Base-by-base conservation (phyloP, 2,797 vertebrate genomes). In the Arctocebus calabarensis region DNA sequence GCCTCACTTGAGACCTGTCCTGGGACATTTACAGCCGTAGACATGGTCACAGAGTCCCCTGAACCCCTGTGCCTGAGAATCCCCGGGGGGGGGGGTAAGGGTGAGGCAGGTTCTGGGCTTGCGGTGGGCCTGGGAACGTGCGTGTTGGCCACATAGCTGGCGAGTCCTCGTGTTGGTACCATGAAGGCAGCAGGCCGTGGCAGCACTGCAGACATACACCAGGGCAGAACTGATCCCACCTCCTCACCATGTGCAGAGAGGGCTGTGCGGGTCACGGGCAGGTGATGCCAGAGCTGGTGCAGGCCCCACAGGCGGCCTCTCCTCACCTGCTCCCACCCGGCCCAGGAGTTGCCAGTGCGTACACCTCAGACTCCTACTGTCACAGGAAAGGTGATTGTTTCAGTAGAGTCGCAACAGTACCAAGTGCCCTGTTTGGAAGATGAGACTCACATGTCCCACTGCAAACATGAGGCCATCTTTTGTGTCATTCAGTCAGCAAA, bases 371-470 rank as follows among this genome's bases (percentile, higher is more conserved):
- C 37, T 14, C 25, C 0, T 1, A 14, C n/a, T 17, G 5, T 19
- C 9, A 7, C 27, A 25, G 12, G 29, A 37, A 11, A 57, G 66
- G 14, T 0, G 2, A 2, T 6, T 27, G 29, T 55, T 27, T 45
- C 2, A 1, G 57, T 0, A 57, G 16, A 29, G 52, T 17, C 0
- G 0, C 29, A 3, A 13, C 17, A 13, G 66, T n/a, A 8, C 45
- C 5, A 0, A 5, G 43, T 12, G 22, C 34, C 34, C 61, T 22
- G 62, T 7, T 2, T 17, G 70, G 71, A 45, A 12, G 12, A 0
- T 0, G 32, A 61, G 37, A 20, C 2, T 25, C 81, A 20, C 13
- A 0, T 20, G 13, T 19, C 32, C 64, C 64, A 9, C 3, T 27
- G 37, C 20, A 32, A 22, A 59, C 52, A 1, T 10, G 12, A 20